Evolutionary conservation across 1,140 invertebrate genomes (phyloP).

Genomic region (Dermatophagoides farinae): DNA sequence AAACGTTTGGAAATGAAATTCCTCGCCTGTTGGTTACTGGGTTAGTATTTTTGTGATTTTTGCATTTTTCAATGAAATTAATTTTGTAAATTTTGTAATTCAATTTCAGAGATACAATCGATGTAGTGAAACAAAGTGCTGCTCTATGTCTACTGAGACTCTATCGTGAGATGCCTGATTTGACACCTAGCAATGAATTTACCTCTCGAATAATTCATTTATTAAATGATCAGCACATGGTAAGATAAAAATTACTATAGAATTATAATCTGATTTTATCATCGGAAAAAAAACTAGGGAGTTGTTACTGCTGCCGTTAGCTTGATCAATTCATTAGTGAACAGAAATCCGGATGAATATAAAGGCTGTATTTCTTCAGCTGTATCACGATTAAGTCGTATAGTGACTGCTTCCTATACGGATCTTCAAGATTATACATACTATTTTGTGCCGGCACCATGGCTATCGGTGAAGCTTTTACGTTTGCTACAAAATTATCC

Average conservation of each 20-base stretch:
- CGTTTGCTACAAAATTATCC: constrained; percentile 94
- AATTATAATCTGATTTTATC: constrained; percentile 10
- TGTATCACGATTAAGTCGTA: constrained; percentile 84
- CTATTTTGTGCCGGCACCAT: constrained; percentile 98
- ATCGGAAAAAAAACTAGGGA: constrained; percentile 30
- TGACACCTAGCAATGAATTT: constrained; percentile 94
- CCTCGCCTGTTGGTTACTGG: constrained; percentile 92
- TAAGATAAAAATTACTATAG: constrained; percentile 16
- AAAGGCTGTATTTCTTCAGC: constrained; percentile 95
- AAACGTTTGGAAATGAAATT: constrained; percentile 92
- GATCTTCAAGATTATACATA: constrained; percentile 99
- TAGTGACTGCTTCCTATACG: constrained; percentile 92
- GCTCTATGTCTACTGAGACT: constrained; percentile 82
- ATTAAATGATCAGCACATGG: constrained; percentile 94
- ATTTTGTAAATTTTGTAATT: not conserved
- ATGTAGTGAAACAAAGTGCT: constrained; percentile 98
- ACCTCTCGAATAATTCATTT: constrained; percentile 95
- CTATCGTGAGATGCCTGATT: constrained; percentile 72
- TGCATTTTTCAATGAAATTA: not conserved
- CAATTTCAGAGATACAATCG: constrained; percentile 73
- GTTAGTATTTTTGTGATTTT: constrained; percentile 31
- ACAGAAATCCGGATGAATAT: constrained; percentile 96
- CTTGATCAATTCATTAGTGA: constrained; percentile 91
- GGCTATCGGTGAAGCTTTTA: constrained; percentile 94
- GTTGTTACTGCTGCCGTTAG: constrained; percentile 96